Percentiles rank a stretch among this genome's conserved stretches.
Conservation (phyloP, 2,797 vertebrate genomes). For the Telmatherina bonti region DNA sequence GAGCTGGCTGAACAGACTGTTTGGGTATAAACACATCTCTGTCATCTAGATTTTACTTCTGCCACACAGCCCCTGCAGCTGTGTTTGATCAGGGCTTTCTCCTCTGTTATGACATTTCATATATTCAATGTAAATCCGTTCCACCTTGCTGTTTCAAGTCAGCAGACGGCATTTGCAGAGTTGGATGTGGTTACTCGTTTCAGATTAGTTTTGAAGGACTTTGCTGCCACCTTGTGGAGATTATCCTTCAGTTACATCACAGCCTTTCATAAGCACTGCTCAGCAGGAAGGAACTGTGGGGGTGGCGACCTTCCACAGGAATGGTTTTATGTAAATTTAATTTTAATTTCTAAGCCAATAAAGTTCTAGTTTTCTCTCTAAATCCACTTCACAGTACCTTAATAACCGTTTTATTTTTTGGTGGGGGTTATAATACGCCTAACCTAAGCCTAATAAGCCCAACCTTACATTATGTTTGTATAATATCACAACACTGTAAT, state of each 20-base stretch:
- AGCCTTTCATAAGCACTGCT: slow-evolving; percentile 44
- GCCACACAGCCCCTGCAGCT: slow-evolving; percentile 16
- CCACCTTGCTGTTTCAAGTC: background rate
- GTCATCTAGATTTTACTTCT: slow-evolving; percentile 25
- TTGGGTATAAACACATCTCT: slow-evolving; percentile 29
- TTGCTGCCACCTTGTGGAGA: slow-evolving; percentile 70
- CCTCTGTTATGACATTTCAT: slow-evolving; percentile 13
- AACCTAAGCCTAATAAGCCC: background rate
- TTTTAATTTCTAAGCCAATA: background rate
- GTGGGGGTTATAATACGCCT: background rate
- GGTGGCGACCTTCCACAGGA: background rate
- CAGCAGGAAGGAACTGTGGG: slow-evolving; percentile 12
- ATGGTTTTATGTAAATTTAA: background rate
- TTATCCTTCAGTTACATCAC: slow-evolving; percentile 16
- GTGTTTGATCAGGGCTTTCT: slow-evolving; percentile 1
- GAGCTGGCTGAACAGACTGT: slow-evolving; percentile 29
- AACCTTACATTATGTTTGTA: background rate
- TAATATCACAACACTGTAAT: background rate
- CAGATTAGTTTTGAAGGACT: background rate
- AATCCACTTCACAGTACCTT: background rate
- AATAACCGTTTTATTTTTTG: background rate
- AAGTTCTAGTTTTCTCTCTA: background rate
- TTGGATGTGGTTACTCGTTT: rapidly evolving
- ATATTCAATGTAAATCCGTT: slow-evolving; percentile 5
- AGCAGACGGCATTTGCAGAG: background rate